Percentiles rank a stretch among this genome's conserved stretches.
These are phyloP conservation scores for Penaeus japonicus DNA, from an alignment of 1,140 invertebrate genomes.

Conservation along the genomic window DNA sequence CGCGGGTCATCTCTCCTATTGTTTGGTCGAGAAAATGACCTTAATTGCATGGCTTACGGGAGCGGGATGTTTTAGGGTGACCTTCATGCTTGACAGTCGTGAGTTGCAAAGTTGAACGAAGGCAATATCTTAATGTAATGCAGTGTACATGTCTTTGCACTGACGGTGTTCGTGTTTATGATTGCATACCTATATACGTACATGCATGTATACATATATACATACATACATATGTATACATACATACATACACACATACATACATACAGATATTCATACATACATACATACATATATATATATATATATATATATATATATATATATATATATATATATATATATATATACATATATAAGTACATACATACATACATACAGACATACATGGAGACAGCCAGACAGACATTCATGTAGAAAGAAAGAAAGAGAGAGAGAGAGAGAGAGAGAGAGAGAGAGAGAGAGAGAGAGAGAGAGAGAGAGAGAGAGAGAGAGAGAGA, in stretches of 20 bases:
- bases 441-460: background rate
- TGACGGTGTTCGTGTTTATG: too few species aligned
- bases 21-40: too few species aligned
- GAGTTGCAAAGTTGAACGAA: too few species aligned
- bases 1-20: too few species aligned
- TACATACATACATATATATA: background rate
- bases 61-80: too few species aligned
- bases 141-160: too few species aligned
- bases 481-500: background rate
- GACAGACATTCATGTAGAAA: background rate
- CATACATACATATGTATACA: background rate
- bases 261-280: background rate
- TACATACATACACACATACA: background rate
- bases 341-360: background rate
- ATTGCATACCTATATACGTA: background rate
- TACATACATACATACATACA: background rate
- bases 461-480: background rate
- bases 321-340: background rate
- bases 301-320: background rate
- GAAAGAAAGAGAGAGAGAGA: background rate
- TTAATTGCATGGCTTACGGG: too few species aligned
- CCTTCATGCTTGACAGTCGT: too few species aligned
- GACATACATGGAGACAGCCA: background rate
- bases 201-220: background rate
- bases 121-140: too few species aligned